Conservation (phyloP, 2,797 vertebrate genomes). For the Lithobates pipiens region DNA sequence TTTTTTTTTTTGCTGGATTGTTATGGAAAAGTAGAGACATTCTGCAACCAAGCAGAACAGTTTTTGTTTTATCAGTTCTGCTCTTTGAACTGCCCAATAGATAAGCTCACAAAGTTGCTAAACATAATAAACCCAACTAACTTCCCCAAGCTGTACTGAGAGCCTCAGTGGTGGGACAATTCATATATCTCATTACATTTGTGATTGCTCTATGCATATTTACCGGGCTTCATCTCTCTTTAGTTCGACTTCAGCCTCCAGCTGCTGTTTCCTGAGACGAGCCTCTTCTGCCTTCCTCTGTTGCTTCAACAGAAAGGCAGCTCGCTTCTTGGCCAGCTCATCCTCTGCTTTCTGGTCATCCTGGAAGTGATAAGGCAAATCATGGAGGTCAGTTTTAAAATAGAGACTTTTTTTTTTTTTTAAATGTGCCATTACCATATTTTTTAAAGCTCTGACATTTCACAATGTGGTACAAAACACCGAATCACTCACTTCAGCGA, state of each 20-base stretch:
- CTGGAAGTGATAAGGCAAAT: conserved; percentile 64
- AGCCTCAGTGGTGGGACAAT: neutral
- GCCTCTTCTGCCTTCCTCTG: conserved; percentile 96
- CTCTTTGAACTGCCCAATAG: too few relatives aligned
- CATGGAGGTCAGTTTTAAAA: neutral
- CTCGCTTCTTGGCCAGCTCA: conserved; percentile 93
- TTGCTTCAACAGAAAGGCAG: conserved; percentile 93
- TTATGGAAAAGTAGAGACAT: too few relatives aligned
- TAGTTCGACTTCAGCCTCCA: conserved; percentile 90
- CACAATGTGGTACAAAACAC: too few relatives aligned
- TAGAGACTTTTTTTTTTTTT: neutral
- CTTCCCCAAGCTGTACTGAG: neutral
- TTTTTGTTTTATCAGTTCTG: too few relatives aligned
- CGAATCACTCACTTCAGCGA: too few relatives aligned
- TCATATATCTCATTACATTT: neutral
- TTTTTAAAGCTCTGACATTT: too few relatives aligned
- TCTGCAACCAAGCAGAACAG: too few relatives aligned
- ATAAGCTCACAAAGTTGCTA: neutral
- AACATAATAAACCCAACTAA: neutral
- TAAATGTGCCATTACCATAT: neutral
- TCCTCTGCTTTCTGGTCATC: conserved; percentile 96
- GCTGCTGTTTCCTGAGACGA: conserved; percentile 87
- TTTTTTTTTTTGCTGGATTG: too few relatives aligned
- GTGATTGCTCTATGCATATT: neutral
- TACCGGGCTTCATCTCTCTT: conserved; percentile 94